Base-by-base conservation (phyloP, 1,140 invertebrate genomes). In the Babylonia areolata region DNA sequence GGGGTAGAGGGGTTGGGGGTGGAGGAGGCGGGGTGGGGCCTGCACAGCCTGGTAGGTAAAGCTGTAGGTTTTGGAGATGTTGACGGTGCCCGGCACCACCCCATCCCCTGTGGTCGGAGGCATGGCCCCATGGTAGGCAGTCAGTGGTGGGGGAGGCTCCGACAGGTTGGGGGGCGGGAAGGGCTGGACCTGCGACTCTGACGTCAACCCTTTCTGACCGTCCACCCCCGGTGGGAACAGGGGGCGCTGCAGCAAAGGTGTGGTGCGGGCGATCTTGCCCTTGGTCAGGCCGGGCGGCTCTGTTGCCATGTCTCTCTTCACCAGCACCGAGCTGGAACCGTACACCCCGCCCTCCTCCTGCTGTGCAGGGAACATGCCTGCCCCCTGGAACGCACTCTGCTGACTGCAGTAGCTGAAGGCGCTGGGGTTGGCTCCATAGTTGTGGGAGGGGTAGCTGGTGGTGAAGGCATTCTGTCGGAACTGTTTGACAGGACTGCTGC, bases 1-100 rank as follows among this genome's bases (percentile, higher is more conserved):
- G 2, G 78, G 78, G 33, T 80, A 80, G 28, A 80, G 5, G 12
- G 78, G 78, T n/a, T 58, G 78, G 2, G 78, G 78, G 31, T 33
- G 23, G 23, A 35, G 15, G 0, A 80, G 64, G 20, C 40, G 28
- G 17, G 35, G 64, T 2, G 82, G 64, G 58, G 31, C 40, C 15
- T 15, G 31, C 15, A 64, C 58, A 23, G 58, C 17, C 23, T 84
- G 87, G 86, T 77, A 89, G 84, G 87, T 85, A 64, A 85, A 85
- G 85, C 79, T 87, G 84, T 80, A 87, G 51, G 54, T 87, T 83
- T 84, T 84, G 42, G 84, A 51, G 42, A 79, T 78, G 82, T 51
- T 84, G 69, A 40, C 54, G 40, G 46, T 84, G 17, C 37, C 78
- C 28, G 40, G 35, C 58, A 51, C 35, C 64, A 46, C 83, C 42